Evolutionary conservation across 1,140 invertebrate genomes (phyloP).

Genomic region (Nautilus pompilius): DNA sequence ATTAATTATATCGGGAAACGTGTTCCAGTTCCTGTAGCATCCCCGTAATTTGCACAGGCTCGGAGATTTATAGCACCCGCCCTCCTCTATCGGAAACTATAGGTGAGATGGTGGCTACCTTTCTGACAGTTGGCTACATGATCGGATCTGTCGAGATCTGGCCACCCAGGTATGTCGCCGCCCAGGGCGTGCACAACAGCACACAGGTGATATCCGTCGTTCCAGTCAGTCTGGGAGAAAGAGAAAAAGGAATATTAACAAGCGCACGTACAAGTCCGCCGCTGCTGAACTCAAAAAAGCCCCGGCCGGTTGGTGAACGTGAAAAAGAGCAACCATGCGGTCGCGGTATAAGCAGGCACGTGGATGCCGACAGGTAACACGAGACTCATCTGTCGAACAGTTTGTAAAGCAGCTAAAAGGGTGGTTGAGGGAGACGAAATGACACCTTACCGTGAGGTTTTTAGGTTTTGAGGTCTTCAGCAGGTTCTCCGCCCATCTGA

Average conservation of each 20-base stretch:
- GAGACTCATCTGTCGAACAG: not conserved
- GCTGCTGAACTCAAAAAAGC: not conserved
- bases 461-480: slow-evolving; percentile 54
- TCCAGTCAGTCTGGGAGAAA: slow-evolving; percentile 83
- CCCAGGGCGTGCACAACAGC: slow-evolving; percentile 83
- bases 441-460: slow-evolving; percentile 83
- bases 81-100: too few relatives aligned
- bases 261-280: not conserved
- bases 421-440: not conserved
- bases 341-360: not conserved
- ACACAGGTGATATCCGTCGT: slow-evolving; percentile 85
- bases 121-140: slow-evolving; percentile 35
- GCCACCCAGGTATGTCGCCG: slow-evolving; percentile 53
- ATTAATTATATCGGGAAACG: too few relatives aligned
- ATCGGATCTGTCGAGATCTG: slow-evolving; percentile 31
- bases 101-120: slow-evolving; percentile 20
- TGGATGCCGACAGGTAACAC: not conserved
- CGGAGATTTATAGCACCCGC: too few relatives aligned
- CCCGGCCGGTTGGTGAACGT: not conserved
- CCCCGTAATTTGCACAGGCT: too few relatives aligned
- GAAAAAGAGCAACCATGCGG: not conserved
- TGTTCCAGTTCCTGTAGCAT: too few relatives aligned
- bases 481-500: slow-evolving; percentile 79
- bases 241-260: not conserved
- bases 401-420: not conserved